Conservation (phyloP, 1,140 invertebrate species). For the Eumaeus atala region DNA sequence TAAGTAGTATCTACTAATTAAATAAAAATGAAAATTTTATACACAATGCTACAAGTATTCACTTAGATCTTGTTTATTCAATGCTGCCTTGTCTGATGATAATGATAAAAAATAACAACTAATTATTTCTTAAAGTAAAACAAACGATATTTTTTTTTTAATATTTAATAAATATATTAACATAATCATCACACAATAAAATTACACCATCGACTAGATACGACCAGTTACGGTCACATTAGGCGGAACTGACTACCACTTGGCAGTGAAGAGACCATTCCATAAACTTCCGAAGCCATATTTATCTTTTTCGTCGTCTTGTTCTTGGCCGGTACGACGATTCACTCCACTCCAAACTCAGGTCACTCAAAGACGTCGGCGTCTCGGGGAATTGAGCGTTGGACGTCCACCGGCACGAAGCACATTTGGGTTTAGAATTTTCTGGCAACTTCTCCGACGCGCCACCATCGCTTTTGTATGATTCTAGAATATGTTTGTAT, state of each 20-base stretch:
- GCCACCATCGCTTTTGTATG: conserved; percentile 34
- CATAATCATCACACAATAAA: conserved; percentile 5
- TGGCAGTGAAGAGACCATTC: conserved; percentile 8
- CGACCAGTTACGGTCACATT: neutral
- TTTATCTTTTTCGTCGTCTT: conserved; percentile 58
- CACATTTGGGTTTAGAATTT: conserved; percentile 43
- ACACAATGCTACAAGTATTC: too few species aligned
- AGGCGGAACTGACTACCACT: neutral
- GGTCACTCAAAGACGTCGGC: conserved; percentile 58
- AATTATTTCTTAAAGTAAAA: neutral
- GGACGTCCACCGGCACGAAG: conserved; percentile 63
- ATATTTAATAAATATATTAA: conserved; percentile 3
- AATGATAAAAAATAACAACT: too few species aligned
- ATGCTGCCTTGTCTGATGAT: too few species aligned
- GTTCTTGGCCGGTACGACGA: conserved; percentile 48
- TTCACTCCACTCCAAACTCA: conserved; percentile 61
- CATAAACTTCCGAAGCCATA: neutral
- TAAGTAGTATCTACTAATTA: too few species aligned
- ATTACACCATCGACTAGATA: conserved; percentile 9
- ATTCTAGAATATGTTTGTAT: conserved; percentile 64
- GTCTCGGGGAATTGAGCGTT: conserved; percentile 65
- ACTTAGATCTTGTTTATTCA: too few species aligned
- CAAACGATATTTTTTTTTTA: neutral
- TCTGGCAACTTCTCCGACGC: conserved; percentile 36
- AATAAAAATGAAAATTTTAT: too few species aligned